Evolutionary conservation across 2,888 invertebrate genomes (phyloP).

Genomic region (Neoitamus cyanurus): DNA sequence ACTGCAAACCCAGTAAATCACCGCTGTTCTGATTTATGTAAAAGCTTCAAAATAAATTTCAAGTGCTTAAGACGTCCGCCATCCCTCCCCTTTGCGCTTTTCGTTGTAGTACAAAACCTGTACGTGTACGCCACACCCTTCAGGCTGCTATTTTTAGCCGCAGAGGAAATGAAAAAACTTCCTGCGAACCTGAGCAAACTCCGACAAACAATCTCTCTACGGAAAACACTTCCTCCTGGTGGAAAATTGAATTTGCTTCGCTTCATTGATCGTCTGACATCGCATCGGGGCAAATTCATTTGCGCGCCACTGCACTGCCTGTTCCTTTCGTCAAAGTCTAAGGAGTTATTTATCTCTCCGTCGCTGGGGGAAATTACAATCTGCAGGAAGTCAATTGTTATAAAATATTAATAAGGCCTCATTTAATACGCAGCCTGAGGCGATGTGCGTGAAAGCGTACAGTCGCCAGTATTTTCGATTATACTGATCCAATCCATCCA

Average conservation of each 20-base stretch:
- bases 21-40: not conserved
- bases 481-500: not conserved
- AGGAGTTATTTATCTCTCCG: conserved; percentile 1
- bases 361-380: conserved; percentile 15
- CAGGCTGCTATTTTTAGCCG: not conserved
- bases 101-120: not conserved
- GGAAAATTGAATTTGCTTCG: conserved; percentile 35
- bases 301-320: not conserved
- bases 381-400: not conserved
- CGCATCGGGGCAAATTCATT: not conserved
- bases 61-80: not conserved
- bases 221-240: conserved; percentile 16
- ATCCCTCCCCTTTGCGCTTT: not conserved
- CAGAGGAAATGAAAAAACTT: conserved; percentile 18
- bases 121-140: not conserved
- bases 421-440: not conserved
- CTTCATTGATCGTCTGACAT: conserved; percentile 18
- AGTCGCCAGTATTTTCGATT: not conserved
- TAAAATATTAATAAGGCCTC: conserved; percentile 24
- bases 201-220: conserved; percentile 4
- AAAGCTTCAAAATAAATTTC: conserved; percentile 15
- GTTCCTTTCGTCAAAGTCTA: not conserved
- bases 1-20: conserved; percentile 11
- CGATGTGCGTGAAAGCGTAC: not conserved
- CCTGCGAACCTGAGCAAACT: conserved; percentile 15